Percentiles rank a stretch among this genome's conserved stretches.
Conservation (phyloP, 1,140 invertebrate genomes). For the Orussus abietinus region DNA sequence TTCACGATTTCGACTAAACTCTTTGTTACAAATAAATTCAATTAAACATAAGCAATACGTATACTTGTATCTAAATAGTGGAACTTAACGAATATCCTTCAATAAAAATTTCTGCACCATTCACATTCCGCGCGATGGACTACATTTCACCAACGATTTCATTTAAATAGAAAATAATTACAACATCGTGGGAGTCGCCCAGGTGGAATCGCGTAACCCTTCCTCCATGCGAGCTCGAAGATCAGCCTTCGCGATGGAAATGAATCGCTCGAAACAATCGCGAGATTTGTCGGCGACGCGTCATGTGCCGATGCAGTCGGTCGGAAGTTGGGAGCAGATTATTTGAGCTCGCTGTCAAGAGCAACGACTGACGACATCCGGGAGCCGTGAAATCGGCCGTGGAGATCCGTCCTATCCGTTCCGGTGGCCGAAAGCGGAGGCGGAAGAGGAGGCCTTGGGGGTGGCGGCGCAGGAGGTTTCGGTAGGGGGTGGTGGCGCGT, state of each 20-base stretch:
- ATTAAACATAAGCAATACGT: background rate
- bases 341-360: background rate
- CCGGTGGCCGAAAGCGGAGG: conserved; percentile 23
- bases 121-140: background rate
- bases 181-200: background rate
- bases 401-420: background rate
- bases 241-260: background rate
- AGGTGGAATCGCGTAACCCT: background rate
- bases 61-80: background rate
- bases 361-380: too few species aligned
- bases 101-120: background rate
- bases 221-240: background rate
- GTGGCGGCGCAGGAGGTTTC: conserved; percentile 7
- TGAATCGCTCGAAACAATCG: background rate
- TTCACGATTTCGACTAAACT: background rate
- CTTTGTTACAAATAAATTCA: background rate
- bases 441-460: conserved; percentile 15
- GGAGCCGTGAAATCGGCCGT: background rate
- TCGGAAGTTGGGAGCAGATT: too few species aligned
- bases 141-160: background rate
- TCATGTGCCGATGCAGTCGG: too few species aligned
- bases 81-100: background rate
- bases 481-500: conserved; percentile 7
- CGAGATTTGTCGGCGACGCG: too few species aligned
- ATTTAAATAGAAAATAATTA: background rate